Conservation (phyloP, 2,113 vertebrate genomes). For the Sclerurus mexicanus region DNA sequence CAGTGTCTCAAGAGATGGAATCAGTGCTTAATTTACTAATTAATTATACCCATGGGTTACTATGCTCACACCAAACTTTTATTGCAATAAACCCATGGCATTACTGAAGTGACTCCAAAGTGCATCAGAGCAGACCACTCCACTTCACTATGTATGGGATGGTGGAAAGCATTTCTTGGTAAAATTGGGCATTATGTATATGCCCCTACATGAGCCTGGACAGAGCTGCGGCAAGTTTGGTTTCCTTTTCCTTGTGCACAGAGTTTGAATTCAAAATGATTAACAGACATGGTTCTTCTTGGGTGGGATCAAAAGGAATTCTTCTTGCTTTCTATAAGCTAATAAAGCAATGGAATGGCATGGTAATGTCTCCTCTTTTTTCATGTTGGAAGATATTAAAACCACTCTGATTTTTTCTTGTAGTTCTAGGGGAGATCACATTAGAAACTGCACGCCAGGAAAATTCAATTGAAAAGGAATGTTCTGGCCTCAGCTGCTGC, state of each 20-base stretch:
- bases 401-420: slow-evolving; percentile 5
- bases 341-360: slow-evolving; percentile 10
- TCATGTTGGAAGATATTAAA: background rate
- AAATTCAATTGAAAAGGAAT: slow-evolving; percentile 25
- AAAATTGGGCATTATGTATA: background rate
- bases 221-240: background rate
- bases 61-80: background rate
- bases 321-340: background rate
- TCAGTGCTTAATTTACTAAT: background rate
- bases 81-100: background rate
- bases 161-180: background rate
- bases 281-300: background rate
- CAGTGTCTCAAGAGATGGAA: background rate
- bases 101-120: background rate
- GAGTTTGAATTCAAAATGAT: background rate
- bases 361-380: background rate
- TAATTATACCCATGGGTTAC: background rate
- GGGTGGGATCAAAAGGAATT: slow-evolving; percentile 5
- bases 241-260: background rate
- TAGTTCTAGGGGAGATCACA: background rate
- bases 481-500: background rate
- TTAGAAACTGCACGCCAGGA: slow-evolving; percentile 14
- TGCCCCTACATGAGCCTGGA: background rate
- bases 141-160: background rate
- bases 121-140: background rate